Evolutionary conservation across 35 echinoderm and acorn worm species (phyloP), one percentile per base, ranked within the genome.

Genomic region (Ophioderma brevispina): DNA sequence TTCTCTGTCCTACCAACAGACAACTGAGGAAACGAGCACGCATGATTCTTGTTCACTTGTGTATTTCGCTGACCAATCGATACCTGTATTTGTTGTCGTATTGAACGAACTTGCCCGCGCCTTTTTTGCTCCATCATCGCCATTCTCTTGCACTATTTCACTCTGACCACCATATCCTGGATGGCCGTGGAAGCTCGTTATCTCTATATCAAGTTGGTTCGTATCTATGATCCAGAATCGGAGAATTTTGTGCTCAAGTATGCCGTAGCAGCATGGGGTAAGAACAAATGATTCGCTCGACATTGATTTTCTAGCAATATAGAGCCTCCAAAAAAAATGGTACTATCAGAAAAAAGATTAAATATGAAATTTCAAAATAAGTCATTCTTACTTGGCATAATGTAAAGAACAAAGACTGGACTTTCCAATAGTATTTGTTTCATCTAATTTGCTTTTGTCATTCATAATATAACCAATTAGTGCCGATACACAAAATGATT

Each of bases 141-240:
- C n/a, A 78, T 86, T 37, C 81, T 98, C 32, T 37, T 98, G 23
- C 96, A 98, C 52, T 98, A 98, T 38, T 94, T 94, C 46, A 76
- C 85, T 23, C 77, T 98, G 1, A 80, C 96, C 0, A 84, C 96
- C 0, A 81, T 98, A 70, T 55, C 88, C 17, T 98, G 96, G 96
- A 98, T 98, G 96, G 92, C 80, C 0, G 96, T 92, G 0, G 96
- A 98, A 77, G 96, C 96, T 33, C 50, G 81, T 34, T 94, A 92
- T 59, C 89, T 98, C 64, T 98, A 98, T 50, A 80, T 94, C 38
- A 82, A 88, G 35, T 77, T 98, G 18, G 87, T 98, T 36, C 59
- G 59, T 35, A 52, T 85, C 2, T 63, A 64, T 37, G 59, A 85
- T 34, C 18, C 32, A 14, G 42, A 85, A 59, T 19, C 19, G 14